Conservation (phyloP, 2,888 invertebrate genomes). For the Zeuzera pyrina region DNA sequence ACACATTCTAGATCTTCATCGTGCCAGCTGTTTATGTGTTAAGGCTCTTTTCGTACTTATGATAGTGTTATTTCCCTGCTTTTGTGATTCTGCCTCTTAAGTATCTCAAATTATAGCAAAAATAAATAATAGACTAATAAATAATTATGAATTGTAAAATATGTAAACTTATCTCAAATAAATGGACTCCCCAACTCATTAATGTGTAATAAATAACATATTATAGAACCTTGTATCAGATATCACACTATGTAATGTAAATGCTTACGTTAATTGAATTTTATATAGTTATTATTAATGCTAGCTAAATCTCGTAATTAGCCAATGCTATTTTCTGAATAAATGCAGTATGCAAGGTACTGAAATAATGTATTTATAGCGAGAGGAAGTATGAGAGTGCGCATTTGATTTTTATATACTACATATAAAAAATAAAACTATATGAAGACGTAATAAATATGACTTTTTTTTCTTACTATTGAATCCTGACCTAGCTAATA, state of each 20-base stretch:
- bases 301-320: slow-evolving; percentile 68
- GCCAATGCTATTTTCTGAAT: slow-evolving; percentile 71
- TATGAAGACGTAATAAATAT: slow-evolving; percentile 44
- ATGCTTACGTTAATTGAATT: slow-evolving; percentile 51
- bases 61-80: slow-evolving; percentile 56
- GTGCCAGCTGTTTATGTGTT: slow-evolving; percentile 68
- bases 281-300: slow-evolving; percentile 56
- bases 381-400: slow-evolving; percentile 57
- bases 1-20: slow-evolving; percentile 66
- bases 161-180: slow-evolving; percentile 49
- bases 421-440: slow-evolving; percentile 58
- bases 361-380: slow-evolving; percentile 63
- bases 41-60: slow-evolving; percentile 67
- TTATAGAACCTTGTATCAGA: slow-evolving; percentile 39
- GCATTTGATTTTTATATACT: slow-evolving; percentile 65
- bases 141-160: slow-evolving; percentile 50
- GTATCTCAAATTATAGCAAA: slow-evolving; percentile 64
- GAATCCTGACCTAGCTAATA: background rate
- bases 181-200: slow-evolving; percentile 22
- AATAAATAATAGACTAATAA: slow-evolving; percentile 51
- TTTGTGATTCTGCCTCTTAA: slow-evolving; percentile 54
- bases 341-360: slow-evolving; percentile 57
- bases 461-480: slow-evolving; percentile 10
- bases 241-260: slow-evolving; percentile 51
- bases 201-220: slow-evolving; percentile 15